phyloP scores from a whole-genome alignment of 2,113 vertebrate species.

The Pseudolaguvia tuberculata region DNA sequence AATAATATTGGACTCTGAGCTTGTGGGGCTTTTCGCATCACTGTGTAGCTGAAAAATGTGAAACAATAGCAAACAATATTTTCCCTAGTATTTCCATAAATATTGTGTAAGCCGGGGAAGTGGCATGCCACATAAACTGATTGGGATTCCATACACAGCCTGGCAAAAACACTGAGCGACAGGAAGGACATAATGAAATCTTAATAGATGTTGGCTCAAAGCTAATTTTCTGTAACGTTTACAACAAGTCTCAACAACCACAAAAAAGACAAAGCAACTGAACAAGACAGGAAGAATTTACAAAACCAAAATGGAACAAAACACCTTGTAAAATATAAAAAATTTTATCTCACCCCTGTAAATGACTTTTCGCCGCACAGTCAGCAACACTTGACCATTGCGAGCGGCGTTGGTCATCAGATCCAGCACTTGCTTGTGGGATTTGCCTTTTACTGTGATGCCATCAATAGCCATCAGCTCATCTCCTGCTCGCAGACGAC shows the following conservation, averaged over 20 bases:
- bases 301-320: neutral
- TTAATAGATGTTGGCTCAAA: neutral
- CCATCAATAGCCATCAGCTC: conserved; percentile 95
- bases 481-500: conserved; percentile 85
- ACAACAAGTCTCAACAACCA: neutral
- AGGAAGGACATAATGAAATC: neutral
- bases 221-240: neutral
- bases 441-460: conserved; percentile 85
- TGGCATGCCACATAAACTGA: neutral
- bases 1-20: neutral
- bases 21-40: neutral
- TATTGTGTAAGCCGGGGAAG: neutral
- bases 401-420: conserved; percentile 94
- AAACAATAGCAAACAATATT: neutral
- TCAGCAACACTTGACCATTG: conserved; percentile 88
- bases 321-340: neutral
- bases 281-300: neutral
- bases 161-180: neutral
- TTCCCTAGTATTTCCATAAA: neutral
- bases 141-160: neutral
- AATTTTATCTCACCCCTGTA: conserved; percentile 73
- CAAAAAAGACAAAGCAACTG: neutral
- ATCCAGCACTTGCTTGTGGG: conserved; percentile 94
- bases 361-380: conserved; percentile 84
- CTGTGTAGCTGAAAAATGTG: neutral